Evolutionary conservation across 2,113 vertebrate species (phyloP), one percentile per base, ranked within the genome.

Genomic region (Salminus brasiliensis): DNA sequence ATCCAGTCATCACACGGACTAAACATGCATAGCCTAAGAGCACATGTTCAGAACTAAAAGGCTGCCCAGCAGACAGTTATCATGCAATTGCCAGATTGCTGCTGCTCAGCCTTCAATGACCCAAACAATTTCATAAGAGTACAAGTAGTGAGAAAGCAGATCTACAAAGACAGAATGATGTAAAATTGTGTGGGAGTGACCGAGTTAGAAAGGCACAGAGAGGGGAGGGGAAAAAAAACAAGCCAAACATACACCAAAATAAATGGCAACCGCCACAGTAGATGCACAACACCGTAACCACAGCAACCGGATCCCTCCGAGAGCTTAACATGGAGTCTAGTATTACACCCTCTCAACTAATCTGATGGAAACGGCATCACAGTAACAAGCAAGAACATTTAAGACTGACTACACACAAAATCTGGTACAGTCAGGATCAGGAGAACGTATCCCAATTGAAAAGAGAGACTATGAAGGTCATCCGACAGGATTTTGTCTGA

Each of bases 301-400:
- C 70, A 88, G 81, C 83, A 89, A 92, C 88, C 85, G 52, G 65
- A 23, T 77, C 47, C 85, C 85, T 85, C 86, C 69, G 80, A 83
- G 67, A 76, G 77, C 55, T 85, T 85, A 82, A 32, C 41, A 39
- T 18, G 39, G 32, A 36, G 5, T 78, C 52, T 52, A 47, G 36
- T 80, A 27, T 45, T n/a, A 34, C n/a, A 16, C 63, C 52, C 41
- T 36, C 63, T 36, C 63, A 76, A 39, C 8, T 52, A 60, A 72
- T 62, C 78, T 27, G 39, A 78, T 11, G 2, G 36, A 69, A 29
- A 39, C 43, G 36, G 23, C 4, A 65, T 63, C 34, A 13, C 3
- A 32, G 6, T 29, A 63, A 29, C 11, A 53, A 52, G 10, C 23
- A 47, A 12, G 59, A 60, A 67, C 30, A 21, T 6, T 5, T 36